Conservation (phyloP, 2,113 vertebrate genomes). For the Aspiorhynchus laticeps region DNA sequence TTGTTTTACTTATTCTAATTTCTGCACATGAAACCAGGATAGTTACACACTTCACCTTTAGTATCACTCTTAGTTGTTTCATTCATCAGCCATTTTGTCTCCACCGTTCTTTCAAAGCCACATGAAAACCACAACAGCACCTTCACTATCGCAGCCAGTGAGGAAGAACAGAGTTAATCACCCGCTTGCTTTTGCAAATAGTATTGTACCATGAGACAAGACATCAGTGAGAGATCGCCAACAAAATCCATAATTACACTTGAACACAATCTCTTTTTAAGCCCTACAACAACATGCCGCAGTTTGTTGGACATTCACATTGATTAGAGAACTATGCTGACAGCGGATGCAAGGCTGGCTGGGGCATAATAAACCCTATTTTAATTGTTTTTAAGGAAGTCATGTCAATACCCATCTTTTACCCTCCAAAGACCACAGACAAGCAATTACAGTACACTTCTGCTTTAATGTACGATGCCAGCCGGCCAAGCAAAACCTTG, state of each 20-base stretch:
- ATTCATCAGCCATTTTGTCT: background rate
- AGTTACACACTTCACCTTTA: conserved; percentile 9
- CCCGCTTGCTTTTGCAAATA: conserved; percentile 17
- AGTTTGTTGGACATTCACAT: conserved; percentile 22
- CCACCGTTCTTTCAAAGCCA: background rate
- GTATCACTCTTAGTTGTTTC: background rate
- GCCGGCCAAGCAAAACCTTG: background rate
- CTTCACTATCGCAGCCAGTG: background rate
- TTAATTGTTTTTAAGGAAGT: conserved; percentile 44
- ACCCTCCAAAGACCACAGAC: background rate
- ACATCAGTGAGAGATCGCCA: conserved; percentile 4
- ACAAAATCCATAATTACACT: conserved; percentile 36
- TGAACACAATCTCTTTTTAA: background rate
- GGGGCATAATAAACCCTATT: conserved; percentile 27
- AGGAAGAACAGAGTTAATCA: conserved; percentile 17
- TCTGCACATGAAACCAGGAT: background rate
- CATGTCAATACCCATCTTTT: conserved; percentile 45
- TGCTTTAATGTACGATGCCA: conserved; percentile 12
- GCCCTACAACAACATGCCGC: conserved; percentile 2
- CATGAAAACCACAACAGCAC: background rate
- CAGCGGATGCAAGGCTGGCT: background rate
- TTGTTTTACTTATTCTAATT: background rate
- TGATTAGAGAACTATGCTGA: conserved; percentile 11
- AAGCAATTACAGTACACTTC: conserved; percentile 30
- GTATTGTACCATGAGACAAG: conserved; percentile 7